Conservation (phyloP, 2,888 invertebrate species). For the Gastrophysa polygoni region DNA sequence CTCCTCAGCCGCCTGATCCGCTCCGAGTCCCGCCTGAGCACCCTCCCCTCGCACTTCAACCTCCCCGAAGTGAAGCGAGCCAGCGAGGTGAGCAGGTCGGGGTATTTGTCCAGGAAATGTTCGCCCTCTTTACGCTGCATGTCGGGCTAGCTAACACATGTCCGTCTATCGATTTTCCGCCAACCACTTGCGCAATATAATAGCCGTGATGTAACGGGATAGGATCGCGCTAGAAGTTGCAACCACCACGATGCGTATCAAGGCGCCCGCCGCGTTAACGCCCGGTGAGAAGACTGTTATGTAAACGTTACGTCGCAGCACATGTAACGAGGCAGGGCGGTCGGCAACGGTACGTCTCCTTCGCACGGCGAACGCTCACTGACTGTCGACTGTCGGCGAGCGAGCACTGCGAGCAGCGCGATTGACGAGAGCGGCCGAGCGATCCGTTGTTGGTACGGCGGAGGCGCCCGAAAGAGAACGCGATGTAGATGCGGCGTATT, state of each 20-base stretch:
- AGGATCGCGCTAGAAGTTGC: neutral
- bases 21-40: conserved; percentile 36
- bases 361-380: conserved; percentile 19
- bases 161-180: neutral
- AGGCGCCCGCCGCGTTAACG: neutral
- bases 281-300: too few relatives aligned
- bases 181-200: conserved; percentile 30
- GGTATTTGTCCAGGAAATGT: conserved; percentile 45
- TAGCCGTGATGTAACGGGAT: conserved; percentile 6
- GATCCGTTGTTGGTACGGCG: neutral
- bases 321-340: conserved; percentile 31
- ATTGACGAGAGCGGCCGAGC: neutral
- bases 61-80: conserved; percentile 24
- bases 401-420: neutral
- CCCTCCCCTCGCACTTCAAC: conserved; percentile 35
- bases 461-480: neutral
- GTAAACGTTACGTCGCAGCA: conserved; percentile 39
- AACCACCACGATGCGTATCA: conserved; percentile 11
- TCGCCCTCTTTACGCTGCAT: conserved; percentile 33
- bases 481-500: neutral
- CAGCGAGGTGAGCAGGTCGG: conserved; percentile 42
- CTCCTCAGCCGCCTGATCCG: conserved; percentile 31
- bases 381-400: conserved; percentile 19
- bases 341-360: neutral
- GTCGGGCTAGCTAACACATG: conserved; percentile 21